Conservation (phyloP, 2,888 invertebrate species). For the Patella depressa region DNA sequence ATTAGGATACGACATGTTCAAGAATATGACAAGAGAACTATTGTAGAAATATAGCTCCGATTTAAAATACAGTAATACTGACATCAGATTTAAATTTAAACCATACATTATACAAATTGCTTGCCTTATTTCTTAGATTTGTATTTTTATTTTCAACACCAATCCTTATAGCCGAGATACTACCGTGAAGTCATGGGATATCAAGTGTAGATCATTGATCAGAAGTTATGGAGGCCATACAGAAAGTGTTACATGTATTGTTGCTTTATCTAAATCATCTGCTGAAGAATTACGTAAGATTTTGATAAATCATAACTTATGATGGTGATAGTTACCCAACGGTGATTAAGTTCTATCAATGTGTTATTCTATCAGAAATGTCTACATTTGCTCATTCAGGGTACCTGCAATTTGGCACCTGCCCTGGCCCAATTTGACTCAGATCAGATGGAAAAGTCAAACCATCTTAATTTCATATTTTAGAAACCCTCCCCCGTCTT, state of each 20-base stretch:
- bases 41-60: no score
- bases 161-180: constrained; percentile 61
- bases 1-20: no score
- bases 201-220: constrained; percentile 80
- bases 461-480: no score
- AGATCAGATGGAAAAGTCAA: no score
- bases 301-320: background rate
- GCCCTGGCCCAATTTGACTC: no score
- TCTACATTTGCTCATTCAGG: background rate
- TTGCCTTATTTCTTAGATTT: background rate
- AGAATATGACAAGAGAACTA: no score
- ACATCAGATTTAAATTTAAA: no score
- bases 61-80: no score
- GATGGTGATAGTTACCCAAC: no score
- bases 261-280: background rate
- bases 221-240: constrained; percentile 80
- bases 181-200: constrained; percentile 88
- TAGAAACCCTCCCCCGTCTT: no score
- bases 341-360: background rate
- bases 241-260: constrained; percentile 77
- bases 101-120: background rate
- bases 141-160: background rate
- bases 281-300: background rate
- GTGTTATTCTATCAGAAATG: background rate
- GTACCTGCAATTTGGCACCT: background rate